Conservation (phyloP, 2,797 vertebrate genomes). For the Eulemur coronatus region DNA sequence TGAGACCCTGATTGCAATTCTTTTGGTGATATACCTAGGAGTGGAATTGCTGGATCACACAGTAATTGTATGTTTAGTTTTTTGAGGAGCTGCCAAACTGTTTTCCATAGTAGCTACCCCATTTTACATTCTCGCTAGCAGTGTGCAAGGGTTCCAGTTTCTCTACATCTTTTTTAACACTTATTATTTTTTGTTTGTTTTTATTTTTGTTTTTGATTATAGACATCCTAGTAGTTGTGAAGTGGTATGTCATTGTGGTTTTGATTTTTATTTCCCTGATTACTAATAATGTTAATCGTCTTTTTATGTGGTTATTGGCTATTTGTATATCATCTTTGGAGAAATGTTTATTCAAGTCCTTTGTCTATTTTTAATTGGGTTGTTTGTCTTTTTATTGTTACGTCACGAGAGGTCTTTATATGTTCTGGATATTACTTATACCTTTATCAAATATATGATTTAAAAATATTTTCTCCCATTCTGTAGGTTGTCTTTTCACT, state of each 20-base stretch:
- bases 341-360: background rate
- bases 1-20: background rate
- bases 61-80: background rate
- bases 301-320: background rate
- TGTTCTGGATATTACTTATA: background rate
- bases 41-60: background rate
- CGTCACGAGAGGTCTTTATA: background rate
- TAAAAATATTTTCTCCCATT: background rate
- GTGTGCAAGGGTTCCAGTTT: background rate
- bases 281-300: background rate
- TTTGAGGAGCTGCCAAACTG: background rate
- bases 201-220: background rate
- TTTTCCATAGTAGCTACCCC: background rate
- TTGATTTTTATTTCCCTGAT: background rate
- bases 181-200: background rate
- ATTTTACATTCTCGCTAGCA: background rate
- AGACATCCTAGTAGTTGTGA: background rate
- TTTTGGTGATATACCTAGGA: background rate
- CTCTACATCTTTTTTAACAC: background rate
- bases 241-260: background rate
- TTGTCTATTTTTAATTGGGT: background rate
- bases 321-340: background rate
- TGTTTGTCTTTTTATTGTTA: background rate
- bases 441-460: background rate
- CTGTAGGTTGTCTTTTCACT: background rate